phyloP scores from a whole-genome alignment of 2,113 vertebrate genomes.

The Corydoras maculifer region DNA sequence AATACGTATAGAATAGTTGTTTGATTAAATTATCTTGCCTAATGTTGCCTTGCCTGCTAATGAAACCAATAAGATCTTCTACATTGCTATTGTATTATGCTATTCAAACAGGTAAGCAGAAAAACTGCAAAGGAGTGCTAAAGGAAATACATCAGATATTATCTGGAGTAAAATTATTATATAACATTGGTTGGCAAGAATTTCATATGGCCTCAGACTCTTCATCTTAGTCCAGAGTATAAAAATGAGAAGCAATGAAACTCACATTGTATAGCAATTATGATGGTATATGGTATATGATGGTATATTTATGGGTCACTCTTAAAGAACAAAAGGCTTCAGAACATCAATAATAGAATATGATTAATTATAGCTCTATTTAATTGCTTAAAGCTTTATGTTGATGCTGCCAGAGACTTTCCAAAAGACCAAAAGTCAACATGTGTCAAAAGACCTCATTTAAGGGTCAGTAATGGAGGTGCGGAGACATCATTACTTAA shows the following conservation, averaged over 20 bases:
- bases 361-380: neutral
- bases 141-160: slow-evolving; percentile 17
- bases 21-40: slow-evolving; percentile 52
- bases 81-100: too few relatives aligned
- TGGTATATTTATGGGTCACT: slow-evolving; percentile 28
- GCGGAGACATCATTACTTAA: too few relatives aligned
- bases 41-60: too few relatives aligned
- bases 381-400: neutral
- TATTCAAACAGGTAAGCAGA: slow-evolving; percentile 12
- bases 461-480: too few relatives aligned
- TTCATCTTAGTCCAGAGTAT: slow-evolving; percentile 33
- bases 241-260: slow-evolving; percentile 37
- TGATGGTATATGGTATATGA: slow-evolving; percentile 16
- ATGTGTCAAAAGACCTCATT: too few relatives aligned
- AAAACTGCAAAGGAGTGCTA: slow-evolving; percentile 4
- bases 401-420: too few relatives aligned
- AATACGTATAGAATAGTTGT: slow-evolving; percentile 20
- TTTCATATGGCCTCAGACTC: slow-evolving; percentile 40
- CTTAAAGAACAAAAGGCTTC: slow-evolving; percentile 24
- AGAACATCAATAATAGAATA: slow-evolving; percentile 10
- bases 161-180: slow-evolving; percentile 43
- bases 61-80: slow-evolving; percentile 26
- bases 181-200: slow-evolving; percentile 42
- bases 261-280: slow-evolving; percentile 31
- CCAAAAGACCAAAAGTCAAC: too few relatives aligned